Conservation (phyloP, 2,888 invertebrate genomes). For the Thymelicus lineola region DNA sequence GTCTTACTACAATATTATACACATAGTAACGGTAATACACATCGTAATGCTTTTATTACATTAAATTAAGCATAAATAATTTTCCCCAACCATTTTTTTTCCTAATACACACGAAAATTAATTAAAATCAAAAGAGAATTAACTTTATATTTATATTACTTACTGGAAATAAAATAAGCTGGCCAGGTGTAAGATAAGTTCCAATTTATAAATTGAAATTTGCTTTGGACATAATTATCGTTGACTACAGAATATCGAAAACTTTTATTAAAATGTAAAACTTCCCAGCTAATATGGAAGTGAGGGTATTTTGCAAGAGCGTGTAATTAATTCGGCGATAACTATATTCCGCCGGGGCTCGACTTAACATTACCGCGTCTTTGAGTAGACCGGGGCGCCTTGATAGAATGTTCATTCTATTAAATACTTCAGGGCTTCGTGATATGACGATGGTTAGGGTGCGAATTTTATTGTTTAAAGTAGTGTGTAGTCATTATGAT, state of each 20-base stretch:
- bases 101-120: too few relatives aligned
- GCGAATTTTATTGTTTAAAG: neutral
- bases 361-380: slow-evolving; percentile 29
- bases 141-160: too few relatives aligned
- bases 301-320: slow-evolving; percentile 11
- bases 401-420: slow-evolving; percentile 33
- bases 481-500: too few relatives aligned
- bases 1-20: too few relatives aligned
- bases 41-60: too few relatives aligned
- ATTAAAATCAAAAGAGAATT: too few relatives aligned
- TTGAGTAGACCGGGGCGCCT: slow-evolving; percentile 20
- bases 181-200: neutral
- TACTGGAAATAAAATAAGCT: neutral
- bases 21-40: too few relatives aligned
- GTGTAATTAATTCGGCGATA: slow-evolving; percentile 27
- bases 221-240: neutral
- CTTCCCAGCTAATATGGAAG: slow-evolving; percentile 7
- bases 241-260: neutral
- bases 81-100: too few relatives aligned
- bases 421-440: slow-evolving; percentile 16
- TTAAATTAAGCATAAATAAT: too few relatives aligned
- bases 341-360: slow-evolving; percentile 23
- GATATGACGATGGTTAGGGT: slow-evolving; percentile 11
- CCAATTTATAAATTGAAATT: neutral
- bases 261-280: neutral